Conservation (phyloP, 2,888 invertebrate genomes). For the Erebia ligea region DNA sequence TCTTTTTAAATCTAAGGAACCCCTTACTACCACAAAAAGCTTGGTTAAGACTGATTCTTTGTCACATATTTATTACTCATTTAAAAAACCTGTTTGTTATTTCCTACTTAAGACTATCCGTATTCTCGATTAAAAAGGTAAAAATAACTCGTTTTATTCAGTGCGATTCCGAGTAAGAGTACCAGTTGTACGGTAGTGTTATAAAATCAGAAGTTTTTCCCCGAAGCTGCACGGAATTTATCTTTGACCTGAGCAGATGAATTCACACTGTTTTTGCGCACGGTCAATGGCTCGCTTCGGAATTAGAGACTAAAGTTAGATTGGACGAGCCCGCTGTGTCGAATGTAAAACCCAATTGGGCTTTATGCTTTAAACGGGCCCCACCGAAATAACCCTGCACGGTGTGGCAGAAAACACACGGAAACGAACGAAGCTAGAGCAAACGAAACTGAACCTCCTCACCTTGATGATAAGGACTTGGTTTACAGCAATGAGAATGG, state of each 20-base stretch:
- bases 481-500: slow-evolving; percentile 20
- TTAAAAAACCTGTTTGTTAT: too few species aligned
- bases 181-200: not conserved
- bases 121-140: too few species aligned
- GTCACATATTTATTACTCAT: too few species aligned
- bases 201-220: slow-evolving; percentile 4
- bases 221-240: slow-evolving; percentile 24
- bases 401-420: slow-evolving; percentile 48
- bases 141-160: not conserved
- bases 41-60: too few species aligned
- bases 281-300: slow-evolving; percentile 50
- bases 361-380: slow-evolving; percentile 74
- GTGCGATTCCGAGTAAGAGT: not conserved
- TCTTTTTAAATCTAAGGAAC: too few species aligned
- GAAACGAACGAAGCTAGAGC: slow-evolving; percentile 29
- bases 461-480: slow-evolving; percentile 26
- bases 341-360: slow-evolving; percentile 77
- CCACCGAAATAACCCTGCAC: slow-evolving; percentile 66
- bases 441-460: slow-evolving; percentile 46
- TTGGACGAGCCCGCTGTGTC: slow-evolving; percentile 67
- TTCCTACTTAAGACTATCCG: too few species aligned
- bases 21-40: too few species aligned
- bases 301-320: slow-evolving; percentile 68
- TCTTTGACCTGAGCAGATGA: slow-evolving; percentile 39
- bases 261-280: slow-evolving; percentile 44